Percentiles rank a stretch among this genome's conserved stretches.
phyloP scores from a whole-genome alignment of 2,113 vertebrate genomes.

The Corythoichthys intestinalis region DNA sequence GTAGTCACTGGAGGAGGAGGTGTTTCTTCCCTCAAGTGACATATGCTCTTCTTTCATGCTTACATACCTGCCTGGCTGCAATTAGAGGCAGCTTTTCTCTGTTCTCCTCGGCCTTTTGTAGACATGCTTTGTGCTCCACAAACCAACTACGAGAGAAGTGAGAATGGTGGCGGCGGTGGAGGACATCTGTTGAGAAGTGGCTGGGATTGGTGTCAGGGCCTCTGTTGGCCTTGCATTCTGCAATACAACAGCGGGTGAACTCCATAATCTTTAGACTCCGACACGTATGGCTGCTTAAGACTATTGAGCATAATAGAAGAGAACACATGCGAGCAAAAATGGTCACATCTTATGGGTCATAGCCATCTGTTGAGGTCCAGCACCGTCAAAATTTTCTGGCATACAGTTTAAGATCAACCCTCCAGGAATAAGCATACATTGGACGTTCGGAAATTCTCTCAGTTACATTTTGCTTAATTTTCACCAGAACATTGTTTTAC shows the following conservation, averaged over 20 bases:
- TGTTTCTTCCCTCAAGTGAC: conserved; percentile 21
- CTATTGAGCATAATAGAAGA: background rate
- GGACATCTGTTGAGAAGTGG: conserved; percentile 62
- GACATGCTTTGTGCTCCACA: conserved; percentile 47
- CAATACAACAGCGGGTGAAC: conserved; percentile 33
- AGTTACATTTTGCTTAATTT: too few relatives aligned
- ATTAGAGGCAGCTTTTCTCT: conserved; percentile 56
- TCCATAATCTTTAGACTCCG: conserved; percentile 43
- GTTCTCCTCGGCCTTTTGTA: conserved; percentile 45
- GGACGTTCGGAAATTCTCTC: too few relatives aligned
- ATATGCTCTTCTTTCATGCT: conserved; percentile 52
- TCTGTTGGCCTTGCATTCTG: conserved; percentile 45
- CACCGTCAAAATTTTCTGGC: background rate
- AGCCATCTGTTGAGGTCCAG: background rate
- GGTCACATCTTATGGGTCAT: background rate
- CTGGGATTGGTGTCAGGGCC: conserved; percentile 48
- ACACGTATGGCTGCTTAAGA: background rate
- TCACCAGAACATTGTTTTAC: too few relatives aligned
- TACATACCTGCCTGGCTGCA: conserved; percentile 56
- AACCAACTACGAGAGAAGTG: conserved; percentile 40
- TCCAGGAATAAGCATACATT: background rate
- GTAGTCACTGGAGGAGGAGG: too few relatives aligned
- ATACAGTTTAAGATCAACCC: background rate
- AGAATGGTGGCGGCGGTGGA: conserved; percentile 34
- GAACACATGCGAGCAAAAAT: background rate